Evolutionary conservation across 2,888 invertebrate genomes (phyloP).

Genomic region (Psylliodes chrysocephalus): DNA sequence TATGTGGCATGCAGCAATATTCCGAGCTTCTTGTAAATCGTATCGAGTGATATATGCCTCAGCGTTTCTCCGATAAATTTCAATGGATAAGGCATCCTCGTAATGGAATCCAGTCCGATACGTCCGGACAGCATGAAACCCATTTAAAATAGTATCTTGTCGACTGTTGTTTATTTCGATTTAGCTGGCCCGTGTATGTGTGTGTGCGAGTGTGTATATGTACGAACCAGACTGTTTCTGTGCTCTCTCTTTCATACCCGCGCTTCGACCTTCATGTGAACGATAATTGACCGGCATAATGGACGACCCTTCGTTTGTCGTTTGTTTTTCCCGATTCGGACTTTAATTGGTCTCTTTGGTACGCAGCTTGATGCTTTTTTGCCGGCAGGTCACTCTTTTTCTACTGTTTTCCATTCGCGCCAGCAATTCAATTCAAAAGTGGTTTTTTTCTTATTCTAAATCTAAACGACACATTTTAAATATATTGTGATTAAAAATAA

Average conservation of each 20-base stretch:
- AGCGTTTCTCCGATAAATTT: slow-evolving; percentile 42
- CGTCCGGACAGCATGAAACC: slow-evolving; percentile 43
- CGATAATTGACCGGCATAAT: slow-evolving; percentile 45
- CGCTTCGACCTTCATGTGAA: slow-evolving; percentile 30
- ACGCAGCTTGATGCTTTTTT: slow-evolving; percentile 26
- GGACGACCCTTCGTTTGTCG: slow-evolving; percentile 41
- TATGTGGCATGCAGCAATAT: slow-evolving; percentile 29
- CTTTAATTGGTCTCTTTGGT: slow-evolving; percentile 39
- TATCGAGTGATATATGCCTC: slow-evolving; percentile 38
- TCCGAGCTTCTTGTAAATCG: slow-evolving; percentile 31
- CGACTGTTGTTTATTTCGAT: slow-evolving; percentile 44
- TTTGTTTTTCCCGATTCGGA: slow-evolving; percentile 37
- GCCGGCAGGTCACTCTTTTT: slow-evolving; percentile 22
- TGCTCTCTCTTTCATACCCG: slow-evolving; percentile 1
- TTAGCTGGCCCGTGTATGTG: slow-evolving; percentile 36
- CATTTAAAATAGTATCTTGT: slow-evolving; percentile 47
- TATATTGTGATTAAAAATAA: too few species aligned
- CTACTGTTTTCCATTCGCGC: too few species aligned
- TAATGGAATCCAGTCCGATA: slow-evolving; percentile 45
- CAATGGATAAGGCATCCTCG: slow-evolving; percentile 43
- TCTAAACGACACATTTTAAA: too few species aligned
- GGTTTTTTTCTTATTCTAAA: too few species aligned
- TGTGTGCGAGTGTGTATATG: slow-evolving; percentile 37
- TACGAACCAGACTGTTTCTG: slow-evolving; percentile 21
- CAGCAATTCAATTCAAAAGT: too few species aligned